These are phyloP conservation scores for Brachypterus glaber DNA, from an alignment of 2,888 invertebrate species.

Conservation along the genomic window DNA sequence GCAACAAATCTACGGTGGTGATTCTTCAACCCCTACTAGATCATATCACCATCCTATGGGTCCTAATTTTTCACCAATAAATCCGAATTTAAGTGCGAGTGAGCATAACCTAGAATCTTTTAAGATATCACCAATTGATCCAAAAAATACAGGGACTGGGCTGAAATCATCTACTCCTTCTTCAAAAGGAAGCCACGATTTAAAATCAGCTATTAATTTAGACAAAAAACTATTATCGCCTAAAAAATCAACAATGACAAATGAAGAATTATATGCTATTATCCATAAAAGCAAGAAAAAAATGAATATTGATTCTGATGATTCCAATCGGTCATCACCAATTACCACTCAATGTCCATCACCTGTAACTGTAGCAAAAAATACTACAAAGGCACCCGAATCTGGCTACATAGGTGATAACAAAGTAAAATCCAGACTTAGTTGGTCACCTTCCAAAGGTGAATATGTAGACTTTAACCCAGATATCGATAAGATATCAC, in stretches of 20 bases:
- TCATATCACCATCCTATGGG: no score
- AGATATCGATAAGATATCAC: constrained; percentile 36
- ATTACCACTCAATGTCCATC: constrained; percentile 11
- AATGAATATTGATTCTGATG: constrained; percentile 54
- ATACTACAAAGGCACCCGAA: constrained; percentile 46
- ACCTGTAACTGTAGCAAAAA: constrained; percentile 26
- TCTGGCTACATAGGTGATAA: constrained; percentile 52
- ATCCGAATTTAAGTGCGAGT: no score
- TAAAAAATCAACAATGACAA: constrained; percentile 65
- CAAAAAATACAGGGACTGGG: constrained; percentile 44
- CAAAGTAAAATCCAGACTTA: constrained; percentile 48
- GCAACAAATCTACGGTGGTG: no score
- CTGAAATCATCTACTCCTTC: constrained; percentile 64
- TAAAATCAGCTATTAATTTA: constrained; percentile 45
- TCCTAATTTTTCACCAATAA: no score
- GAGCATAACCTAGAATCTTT: no score
- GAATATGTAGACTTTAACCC: constrained; percentile 36
- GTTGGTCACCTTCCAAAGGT: constrained; percentile 52
- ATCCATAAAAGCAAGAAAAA: constrained; percentile 70
- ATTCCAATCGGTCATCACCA: constrained; percentile 43
- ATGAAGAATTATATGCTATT: constrained; percentile 66
- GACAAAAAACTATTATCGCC: constrained; percentile 51
- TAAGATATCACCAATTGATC: constrained; percentile 60
- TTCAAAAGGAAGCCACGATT: constrained; percentile 30
- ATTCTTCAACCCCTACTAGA: no score